These are phyloP conservation scores for Spodoptera litura DNA, from an alignment of 1,140 invertebrate species.

Conservation along the genomic window DNA sequence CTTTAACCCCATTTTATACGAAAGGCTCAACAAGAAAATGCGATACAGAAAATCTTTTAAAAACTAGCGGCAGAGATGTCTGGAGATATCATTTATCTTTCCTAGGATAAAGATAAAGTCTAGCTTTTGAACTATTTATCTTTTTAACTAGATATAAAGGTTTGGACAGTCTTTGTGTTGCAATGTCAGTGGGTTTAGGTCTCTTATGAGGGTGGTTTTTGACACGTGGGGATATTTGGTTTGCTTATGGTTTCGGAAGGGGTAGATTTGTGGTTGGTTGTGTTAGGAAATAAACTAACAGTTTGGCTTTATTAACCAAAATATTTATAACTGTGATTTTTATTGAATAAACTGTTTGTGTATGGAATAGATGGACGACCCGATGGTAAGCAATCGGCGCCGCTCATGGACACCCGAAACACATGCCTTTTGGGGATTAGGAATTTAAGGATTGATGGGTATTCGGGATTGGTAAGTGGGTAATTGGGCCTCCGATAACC, in stretches of 20 bases:
- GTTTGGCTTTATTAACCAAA: no score
- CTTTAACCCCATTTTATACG: background rate
- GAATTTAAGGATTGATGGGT: no score
- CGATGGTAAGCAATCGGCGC: no score
- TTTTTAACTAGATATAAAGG: constrained; percentile 18
- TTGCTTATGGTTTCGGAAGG: background rate
- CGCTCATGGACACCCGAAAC: no score
- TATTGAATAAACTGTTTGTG: no score
- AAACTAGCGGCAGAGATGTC: constrained; percentile 10
- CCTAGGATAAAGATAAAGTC: constrained; percentile 11
- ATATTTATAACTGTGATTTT: no score
- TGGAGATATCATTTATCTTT: constrained; percentile 28
- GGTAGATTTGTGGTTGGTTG: no score
- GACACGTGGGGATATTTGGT: background rate
- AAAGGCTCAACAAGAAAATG: background rate
- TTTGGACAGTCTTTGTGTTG: background rate
- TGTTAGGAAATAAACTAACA: no score
- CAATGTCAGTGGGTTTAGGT: background rate
- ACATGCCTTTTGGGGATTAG: no score
- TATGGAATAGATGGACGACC: no score
- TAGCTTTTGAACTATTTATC: constrained; percentile 13
- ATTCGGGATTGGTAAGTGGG: no score
- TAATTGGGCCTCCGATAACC: no score
- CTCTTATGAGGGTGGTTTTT: background rate
- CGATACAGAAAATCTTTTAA: constrained; percentile 4